Evolutionary conservation across 2,797 vertebrate species (phyloP).

Genomic region (Phoxinus dragarum): DNA sequence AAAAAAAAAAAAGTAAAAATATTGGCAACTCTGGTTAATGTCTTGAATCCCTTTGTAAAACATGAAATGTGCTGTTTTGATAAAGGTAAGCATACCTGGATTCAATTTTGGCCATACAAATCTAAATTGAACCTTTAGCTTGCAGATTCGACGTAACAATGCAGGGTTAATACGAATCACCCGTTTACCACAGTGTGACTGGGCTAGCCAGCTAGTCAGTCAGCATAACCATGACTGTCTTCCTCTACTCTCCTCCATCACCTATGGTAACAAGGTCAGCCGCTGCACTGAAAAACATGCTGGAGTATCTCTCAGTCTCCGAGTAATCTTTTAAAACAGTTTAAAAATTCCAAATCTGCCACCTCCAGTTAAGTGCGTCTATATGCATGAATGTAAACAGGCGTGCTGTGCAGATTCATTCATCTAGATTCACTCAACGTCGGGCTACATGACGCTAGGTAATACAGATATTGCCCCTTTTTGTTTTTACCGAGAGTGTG

Average conservation of each 20-base stretch:
- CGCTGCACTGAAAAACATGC: constrained; percentile 52
- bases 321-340: constrained; percentile 39
- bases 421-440: constrained; percentile 50
- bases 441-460: constrained; percentile 51
- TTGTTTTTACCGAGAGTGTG: constrained; percentile 39
- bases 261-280: constrained; percentile 39
- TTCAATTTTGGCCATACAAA: constrained; percentile 68
- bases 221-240: constrained; percentile 31
- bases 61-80: constrained; percentile 58
- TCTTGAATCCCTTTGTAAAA: constrained; percentile 57
- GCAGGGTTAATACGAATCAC: constrained; percentile 64
- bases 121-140: constrained; percentile 66
- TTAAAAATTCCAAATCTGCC: constrained; percentile 43
- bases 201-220: constrained; percentile 68
- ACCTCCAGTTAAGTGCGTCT: constrained; percentile 40
- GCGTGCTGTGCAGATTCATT: constrained; percentile 32
- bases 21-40: constrained; percentile 52
- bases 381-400: constrained; percentile 49
- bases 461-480: constrained; percentile 39
- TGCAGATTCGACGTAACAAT: constrained; percentile 62
- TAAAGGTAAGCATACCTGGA: constrained; percentile 75
- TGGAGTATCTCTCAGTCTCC: constrained; percentile 39
- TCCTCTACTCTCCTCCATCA: constrained; percentile 38
- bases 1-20: constrained; percentile 24
- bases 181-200: constrained; percentile 63